Conservation (phyloP, 2,888 invertebrate genomes). For the Pterostichus niger region DNA sequence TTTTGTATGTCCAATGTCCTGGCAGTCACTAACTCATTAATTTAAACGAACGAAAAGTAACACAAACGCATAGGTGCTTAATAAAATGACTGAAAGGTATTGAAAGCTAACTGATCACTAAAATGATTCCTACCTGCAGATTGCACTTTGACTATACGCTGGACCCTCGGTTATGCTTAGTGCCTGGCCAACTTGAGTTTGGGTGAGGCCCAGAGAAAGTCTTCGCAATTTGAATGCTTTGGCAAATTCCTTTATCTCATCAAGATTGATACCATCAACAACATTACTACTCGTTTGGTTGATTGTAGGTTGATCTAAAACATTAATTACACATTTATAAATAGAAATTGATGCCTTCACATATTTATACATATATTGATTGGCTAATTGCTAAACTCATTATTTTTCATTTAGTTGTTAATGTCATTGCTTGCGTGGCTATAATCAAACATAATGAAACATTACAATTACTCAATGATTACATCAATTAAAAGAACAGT, state of each 20-base stretch:
- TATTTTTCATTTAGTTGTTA: constrained; percentile 66
- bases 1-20: constrained; percentile 70
- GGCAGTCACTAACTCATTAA: constrained; percentile 67
- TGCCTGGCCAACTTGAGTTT: constrained; percentile 98
- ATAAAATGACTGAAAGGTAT: constrained; percentile 18
- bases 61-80: constrained; percentile 4
- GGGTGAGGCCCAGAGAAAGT: constrained; percentile 95
- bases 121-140: constrained; percentile 90
- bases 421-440: constrained; percentile 65
- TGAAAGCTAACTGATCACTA: not conserved
- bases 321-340: constrained; percentile 62
- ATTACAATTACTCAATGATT: constrained; percentile 69
- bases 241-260: constrained; percentile 99
- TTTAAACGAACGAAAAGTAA: constrained; percentile 11
- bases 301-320: constrained; percentile 92
- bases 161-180: constrained; percentile 97
- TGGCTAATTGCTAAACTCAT: constrained; percentile 65
- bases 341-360: constrained; percentile 57
- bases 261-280: constrained; percentile 97
- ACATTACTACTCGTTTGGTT: constrained; percentile 96
- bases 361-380: constrained; percentile 64
- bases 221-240: constrained; percentile 97
- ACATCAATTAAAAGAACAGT: constrained; percentile 68
- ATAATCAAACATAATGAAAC: constrained; percentile 68
- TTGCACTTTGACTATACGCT: constrained; percentile 99